Conservation (phyloP, 1,140 invertebrate genomes). For the Zeugodacus cucurbitae region DNA sequence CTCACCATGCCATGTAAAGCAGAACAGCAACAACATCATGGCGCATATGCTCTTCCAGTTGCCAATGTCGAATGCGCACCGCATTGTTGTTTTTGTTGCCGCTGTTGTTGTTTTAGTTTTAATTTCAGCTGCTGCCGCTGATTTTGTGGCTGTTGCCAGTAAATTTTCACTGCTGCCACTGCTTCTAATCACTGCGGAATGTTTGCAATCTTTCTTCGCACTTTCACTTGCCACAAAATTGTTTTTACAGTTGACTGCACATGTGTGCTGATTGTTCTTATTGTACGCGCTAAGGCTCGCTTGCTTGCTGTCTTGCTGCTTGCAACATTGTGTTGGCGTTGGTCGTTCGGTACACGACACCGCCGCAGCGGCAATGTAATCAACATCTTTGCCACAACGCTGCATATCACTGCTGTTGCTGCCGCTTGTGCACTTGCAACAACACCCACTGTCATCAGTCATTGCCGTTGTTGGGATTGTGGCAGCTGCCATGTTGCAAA, state of each 20-base stretch:
- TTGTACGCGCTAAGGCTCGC: background rate
- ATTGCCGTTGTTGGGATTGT: constrained; percentile 32
- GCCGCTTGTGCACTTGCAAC: constrained; percentile 38
- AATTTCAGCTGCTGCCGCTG: background rate
- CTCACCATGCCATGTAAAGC: constrained; percentile 42
- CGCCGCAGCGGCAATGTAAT: background rate
- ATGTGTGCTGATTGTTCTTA: background rate
- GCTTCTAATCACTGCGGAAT: constrained; percentile 37
- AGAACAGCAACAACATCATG: constrained; percentile 37
- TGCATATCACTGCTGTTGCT: background rate
- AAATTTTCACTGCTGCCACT: background rate
- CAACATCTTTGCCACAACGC: constrained; percentile 5
- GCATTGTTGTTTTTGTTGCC: background rate
- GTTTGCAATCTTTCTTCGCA: constrained; percentile 20
- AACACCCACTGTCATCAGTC: constrained; percentile 42
- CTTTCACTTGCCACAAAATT: constrained; percentile 32
- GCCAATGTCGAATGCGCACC: background rate
- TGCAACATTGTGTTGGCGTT: background rate
- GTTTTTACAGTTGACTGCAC: background rate
- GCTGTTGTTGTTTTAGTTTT: background rate
- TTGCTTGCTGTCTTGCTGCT: background rate
- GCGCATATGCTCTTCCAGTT: constrained; percentile 27
- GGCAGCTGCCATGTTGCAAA: constrained; percentile 13
- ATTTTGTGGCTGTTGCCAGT: background rate
- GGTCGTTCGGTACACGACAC: background rate